Evolutionary conservation across 2,797 vertebrate genomes (phyloP), one percentile per base, ranked within the genome.

Genomic region (Enteromius anoplus): DNA sequence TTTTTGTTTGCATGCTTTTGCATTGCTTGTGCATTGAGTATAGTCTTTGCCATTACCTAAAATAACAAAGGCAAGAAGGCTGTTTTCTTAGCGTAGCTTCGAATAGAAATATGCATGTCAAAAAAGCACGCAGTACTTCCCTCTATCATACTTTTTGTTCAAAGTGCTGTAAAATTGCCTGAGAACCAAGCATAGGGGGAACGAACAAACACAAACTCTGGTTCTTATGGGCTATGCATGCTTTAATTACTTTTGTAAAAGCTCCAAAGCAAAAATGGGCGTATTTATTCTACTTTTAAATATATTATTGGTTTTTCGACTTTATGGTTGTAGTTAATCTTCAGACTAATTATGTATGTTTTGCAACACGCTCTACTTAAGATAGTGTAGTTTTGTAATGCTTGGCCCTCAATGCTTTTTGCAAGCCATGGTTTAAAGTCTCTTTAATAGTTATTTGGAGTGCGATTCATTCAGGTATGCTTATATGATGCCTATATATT

Each of bases 381-480:
- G 64, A 15, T 65, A 73, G 40, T 40, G 65, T 32, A 32, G 19
- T 80, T 80, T 75, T 64, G 64, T 81, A 37, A 71, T 29, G 69
- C 85, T 85, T 81, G 37, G 32, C 29, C 80, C 84, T 79, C 64
- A 72, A 71, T 90, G 88, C 85, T 88, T 88, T 88, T 89, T 85
- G 82, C 79, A 85, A 84, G 84, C 77, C 77, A 87, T 86, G 90
- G 88, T 86, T 91, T 1, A 70, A 84, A 83, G 91, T 90, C 88
- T 92, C 89, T 91, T 90, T 90, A 89, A 90, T 77, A 84, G 79
- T 82, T 89, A 85, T 88, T 86, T 86, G 85, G 89, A 85, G 89
- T 86, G 83, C 85, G 82, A 86, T 91, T 88, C 89, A 89, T 93
- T 92, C 89, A 91, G 88, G 86, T 90, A 88, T 78, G 70, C 26